Conservation (phyloP, 2,888 invertebrate species). For the Diloba caeruleocephala region DNA sequence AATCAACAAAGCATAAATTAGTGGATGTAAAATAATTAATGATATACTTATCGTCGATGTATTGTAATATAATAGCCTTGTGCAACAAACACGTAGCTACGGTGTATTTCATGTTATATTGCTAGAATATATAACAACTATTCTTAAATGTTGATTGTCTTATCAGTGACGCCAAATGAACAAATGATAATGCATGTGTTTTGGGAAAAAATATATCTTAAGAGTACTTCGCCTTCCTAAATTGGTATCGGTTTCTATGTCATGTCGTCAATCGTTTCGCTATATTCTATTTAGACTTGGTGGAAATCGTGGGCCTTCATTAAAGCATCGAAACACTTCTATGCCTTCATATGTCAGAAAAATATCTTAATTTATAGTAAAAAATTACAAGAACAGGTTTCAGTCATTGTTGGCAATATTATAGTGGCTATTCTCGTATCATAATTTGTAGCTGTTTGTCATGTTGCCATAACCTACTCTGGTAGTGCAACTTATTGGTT, state of each 20-base stretch:
- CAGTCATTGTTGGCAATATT: constrained; percentile 33
- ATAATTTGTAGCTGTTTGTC: constrained; percentile 19
- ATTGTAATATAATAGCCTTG: constrained; percentile 40
- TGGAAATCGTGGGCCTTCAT: constrained; percentile 16
- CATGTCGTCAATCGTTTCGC: constrained; percentile 30
- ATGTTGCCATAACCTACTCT: constrained; percentile 23
- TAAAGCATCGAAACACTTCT: constrained; percentile 27
- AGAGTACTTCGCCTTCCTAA: constrained; percentile 47
- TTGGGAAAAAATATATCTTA: constrained; percentile 40
- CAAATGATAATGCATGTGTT: constrained; percentile 42
- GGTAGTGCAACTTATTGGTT: constrained; percentile 29
- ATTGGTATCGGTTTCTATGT: constrained; percentile 33
- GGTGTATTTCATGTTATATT: constrained; percentile 52
- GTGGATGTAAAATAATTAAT: constrained; percentile 40
- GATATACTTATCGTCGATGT: constrained; percentile 35
- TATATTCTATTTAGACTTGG: constrained; percentile 39
- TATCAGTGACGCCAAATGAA: constrained; percentile 52
- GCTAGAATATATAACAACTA: constrained; percentile 49
- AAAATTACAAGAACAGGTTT: constrained; percentile 17
- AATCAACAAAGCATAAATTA: constrained; percentile 45
- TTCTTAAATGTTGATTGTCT: constrained; percentile 52
- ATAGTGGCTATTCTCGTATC: constrained; percentile 25
- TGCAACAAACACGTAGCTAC: constrained; percentile 41
- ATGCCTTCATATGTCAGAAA: constrained; percentile 24
- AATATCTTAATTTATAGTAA: constrained; percentile 9